Conservation (phyloP, 2,113 vertebrate species). For the Camelus bactrianus region DNA sequence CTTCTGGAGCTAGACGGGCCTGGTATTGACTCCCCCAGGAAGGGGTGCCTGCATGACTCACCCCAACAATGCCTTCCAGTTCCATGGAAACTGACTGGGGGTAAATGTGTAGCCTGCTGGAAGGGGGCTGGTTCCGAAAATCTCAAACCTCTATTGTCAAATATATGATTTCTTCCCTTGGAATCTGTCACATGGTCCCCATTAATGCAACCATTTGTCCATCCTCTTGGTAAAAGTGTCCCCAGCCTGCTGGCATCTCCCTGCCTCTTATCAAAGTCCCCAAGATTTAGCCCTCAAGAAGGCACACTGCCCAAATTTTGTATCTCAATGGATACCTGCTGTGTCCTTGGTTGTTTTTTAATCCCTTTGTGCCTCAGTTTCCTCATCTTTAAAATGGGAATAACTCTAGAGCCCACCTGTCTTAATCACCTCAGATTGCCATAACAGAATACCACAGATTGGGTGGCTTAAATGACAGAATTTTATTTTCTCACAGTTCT, state of each 20-base stretch:
- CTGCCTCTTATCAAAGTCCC: background rate
- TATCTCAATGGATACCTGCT: background rate
- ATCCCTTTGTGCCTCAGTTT: too few relatives aligned
- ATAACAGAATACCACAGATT: background rate
- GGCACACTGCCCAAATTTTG: background rate
- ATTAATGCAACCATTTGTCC: background rate
- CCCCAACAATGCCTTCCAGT: too few relatives aligned
- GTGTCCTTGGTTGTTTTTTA: background rate
- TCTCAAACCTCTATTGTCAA: background rate
- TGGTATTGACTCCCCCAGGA: background rate
- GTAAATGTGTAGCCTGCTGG: background rate
- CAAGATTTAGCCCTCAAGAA: background rate
- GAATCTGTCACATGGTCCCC: background rate
- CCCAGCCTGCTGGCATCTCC: background rate
- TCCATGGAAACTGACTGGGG: background rate
- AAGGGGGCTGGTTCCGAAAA: background rate
- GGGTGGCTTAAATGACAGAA: background rate
- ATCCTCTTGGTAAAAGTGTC: background rate
- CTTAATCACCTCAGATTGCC: background rate
- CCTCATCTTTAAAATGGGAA: background rate
- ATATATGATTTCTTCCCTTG: background rate
- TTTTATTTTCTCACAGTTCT: background rate
- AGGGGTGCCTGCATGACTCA: background rate
- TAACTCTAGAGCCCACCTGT: background rate
- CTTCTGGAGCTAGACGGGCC: background rate